Evolutionary conservation across 2,113 vertebrate genomes (phyloP).

Genomic region (Lichenostomus cassidix): DNA sequence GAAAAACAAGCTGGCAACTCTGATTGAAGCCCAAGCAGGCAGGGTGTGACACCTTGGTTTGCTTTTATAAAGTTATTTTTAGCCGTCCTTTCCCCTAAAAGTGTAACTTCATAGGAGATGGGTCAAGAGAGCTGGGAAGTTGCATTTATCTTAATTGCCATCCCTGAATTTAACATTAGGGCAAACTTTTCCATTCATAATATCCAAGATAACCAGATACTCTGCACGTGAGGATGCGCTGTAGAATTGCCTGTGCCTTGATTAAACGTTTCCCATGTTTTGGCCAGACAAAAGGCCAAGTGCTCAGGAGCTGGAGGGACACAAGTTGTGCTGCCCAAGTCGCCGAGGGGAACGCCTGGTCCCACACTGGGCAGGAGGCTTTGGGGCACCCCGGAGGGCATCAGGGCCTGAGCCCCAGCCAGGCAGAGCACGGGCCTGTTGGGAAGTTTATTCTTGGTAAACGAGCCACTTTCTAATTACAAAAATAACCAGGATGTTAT

Average conservation of each 20-base stretch:
- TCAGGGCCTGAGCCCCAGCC: neutral
- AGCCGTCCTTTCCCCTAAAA: slow-evolving; percentile 8
- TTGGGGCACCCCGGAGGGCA: neutral
- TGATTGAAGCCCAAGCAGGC: slow-evolving; percentile 22
- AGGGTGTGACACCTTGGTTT: slow-evolving; percentile 30
- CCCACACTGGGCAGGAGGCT: fast-evolving
- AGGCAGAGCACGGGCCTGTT: neutral
- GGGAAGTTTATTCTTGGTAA: neutral
- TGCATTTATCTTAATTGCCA: slow-evolving; percentile 15
- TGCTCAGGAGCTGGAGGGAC: neutral
- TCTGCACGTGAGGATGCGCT: neutral
- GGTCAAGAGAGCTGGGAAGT: slow-evolving; percentile 15
- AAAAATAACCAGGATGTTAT: neutral
- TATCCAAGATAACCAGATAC: neutral
- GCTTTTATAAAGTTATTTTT: slow-evolving; percentile 49
- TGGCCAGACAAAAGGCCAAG: neutral
- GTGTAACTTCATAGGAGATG: neutral
- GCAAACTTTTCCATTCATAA: slow-evolving; percentile 14
- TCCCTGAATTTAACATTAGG: slow-evolving; percentile 4
- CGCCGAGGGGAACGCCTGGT: fast-evolving
- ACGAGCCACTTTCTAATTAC: neutral
- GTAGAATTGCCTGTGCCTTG: neutral
- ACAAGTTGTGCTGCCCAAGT: neutral
- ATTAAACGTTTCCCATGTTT: neutral
- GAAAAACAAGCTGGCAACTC: slow-evolving; percentile 43